Conservation (phyloP, 2,888 invertebrate species). For the Stramonita haemastoma region DNA sequence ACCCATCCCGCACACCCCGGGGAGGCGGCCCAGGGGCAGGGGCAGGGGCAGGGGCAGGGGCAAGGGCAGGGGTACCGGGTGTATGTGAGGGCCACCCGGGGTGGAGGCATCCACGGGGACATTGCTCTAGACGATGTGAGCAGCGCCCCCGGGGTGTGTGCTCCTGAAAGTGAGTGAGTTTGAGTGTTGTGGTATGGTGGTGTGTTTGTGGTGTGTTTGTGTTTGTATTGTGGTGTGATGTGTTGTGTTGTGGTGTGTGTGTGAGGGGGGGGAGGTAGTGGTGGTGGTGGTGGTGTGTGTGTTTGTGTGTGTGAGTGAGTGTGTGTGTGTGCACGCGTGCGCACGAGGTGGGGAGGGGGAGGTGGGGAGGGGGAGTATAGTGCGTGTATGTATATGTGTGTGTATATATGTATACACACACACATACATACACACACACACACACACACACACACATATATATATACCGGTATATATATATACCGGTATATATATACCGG, state of each 20-base stretch:
- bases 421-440: too few relatives aligned
- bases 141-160: not conserved
- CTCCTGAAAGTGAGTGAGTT: not conserved
- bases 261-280: not conserved
- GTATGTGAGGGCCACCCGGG: not conserved
- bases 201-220: not conserved
- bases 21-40: not conserved
- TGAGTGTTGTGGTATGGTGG: not conserved
- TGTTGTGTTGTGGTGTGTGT: not conserved
- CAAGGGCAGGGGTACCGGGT: not conserved
- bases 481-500: too few relatives aligned
- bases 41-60: too few relatives aligned
- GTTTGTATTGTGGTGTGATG: not conserved
- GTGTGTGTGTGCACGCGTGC: too few relatives aligned
- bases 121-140: slow-evolving; percentile 13
- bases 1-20: too few relatives aligned
- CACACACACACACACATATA: not conserved
- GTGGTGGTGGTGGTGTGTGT: too few relatives aligned
- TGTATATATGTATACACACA: too few relatives aligned
- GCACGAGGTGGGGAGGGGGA: too few relatives aligned
- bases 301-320: too few relatives aligned
- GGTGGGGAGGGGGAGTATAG: too few relatives aligned
- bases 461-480: too few relatives aligned
- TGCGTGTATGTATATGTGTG: too few relatives aligned
- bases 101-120: not conserved